Evolutionary conservation across 2,797 vertebrate genomes (phyloP), one percentile per base, ranked within the genome.

Genomic region (Oryzias sinensis): DNA sequence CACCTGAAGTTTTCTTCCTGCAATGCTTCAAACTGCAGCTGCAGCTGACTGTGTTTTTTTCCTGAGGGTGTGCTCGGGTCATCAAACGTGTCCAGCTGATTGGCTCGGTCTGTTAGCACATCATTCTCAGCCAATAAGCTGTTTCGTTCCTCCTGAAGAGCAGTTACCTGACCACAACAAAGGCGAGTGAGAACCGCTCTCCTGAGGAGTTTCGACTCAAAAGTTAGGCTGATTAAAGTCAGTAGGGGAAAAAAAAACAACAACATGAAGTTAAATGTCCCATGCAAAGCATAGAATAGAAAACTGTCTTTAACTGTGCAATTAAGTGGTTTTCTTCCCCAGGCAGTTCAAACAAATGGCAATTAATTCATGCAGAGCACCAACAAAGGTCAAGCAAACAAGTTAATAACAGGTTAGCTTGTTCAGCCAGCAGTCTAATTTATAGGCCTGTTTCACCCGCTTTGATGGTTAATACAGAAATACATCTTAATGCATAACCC

Each of bases 1-100:
- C 11, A 98, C 97, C 96, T 97, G 90, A 95, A 98, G 84, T 94
- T 98, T 81, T 99, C 97, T 77, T 99, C 96, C 80, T 98, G 95
- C 55, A 98, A 72, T 37, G 93, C 88, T 73, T 99, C 97, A 2
- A 98, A 70, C 69, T 98, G 96, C 50, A 95, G 83, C 75, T 97
- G 97, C 41, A 94, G 88, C 73, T 93, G 94, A 76, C 91, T 94
- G 86, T 97, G 96, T 70, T 98, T 99, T 69, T 90, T 95, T 47
- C 96, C 93, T 53, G 95, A 95, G 45, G 90, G 80, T 2, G 93
- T 95, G 87, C 88, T 94, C 33, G 95, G 95, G 73, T 98, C 95
- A 56, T 97, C 96, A 58, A 97, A 93, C 1, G 95, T 91, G 0
- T 98, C 96, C 70, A 98, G 77, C 79, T 98, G 97, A 88, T 93